These are phyloP conservation scores for Tenthredo scrophulariae DNA, from an alignment of 2,888 invertebrate genomes.

Conservation along the genomic window DNA sequence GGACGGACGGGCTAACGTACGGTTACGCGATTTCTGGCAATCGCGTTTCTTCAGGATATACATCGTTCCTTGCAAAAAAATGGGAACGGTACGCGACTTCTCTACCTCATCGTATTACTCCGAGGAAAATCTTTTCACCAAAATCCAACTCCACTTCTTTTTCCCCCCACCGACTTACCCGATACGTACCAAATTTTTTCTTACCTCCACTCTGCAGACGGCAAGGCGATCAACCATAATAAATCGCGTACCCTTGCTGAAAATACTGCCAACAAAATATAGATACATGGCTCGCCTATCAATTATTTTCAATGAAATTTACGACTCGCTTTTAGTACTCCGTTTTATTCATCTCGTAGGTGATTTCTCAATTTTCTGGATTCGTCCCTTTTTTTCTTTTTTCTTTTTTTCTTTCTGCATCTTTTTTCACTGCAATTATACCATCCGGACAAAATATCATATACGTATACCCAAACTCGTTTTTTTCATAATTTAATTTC, in stretches of 20 bases:
- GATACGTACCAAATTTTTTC: not conserved
- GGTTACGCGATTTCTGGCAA: slow-evolving; percentile 49
- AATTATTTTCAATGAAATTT: slow-evolving; percentile 77
- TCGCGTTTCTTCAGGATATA: slow-evolving; percentile 3
- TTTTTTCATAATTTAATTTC: not conserved
- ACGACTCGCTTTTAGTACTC: slow-evolving; percentile 65
- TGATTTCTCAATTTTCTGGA: not conserved
- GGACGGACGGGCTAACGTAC: not conserved
- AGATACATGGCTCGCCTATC: slow-evolving; percentile 76
- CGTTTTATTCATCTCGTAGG: slow-evolving; percentile 32
- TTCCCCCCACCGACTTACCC: not conserved
- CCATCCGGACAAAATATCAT: not conserved
- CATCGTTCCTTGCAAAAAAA: slow-evolving; percentile 1
- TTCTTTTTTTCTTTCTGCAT: too few relatives aligned
- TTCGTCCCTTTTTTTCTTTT: not conserved
- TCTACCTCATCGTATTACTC: not conserved
- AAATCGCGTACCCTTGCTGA: slow-evolving; percentile 74
- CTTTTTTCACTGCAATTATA: not conserved
- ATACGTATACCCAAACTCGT: not conserved
- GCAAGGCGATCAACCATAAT: slow-evolving; percentile 76
- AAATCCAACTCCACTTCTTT: not conserved
- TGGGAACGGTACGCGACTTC: not conserved
- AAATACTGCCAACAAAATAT: slow-evolving; percentile 76
- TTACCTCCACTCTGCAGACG: slow-evolving; percentile 65
- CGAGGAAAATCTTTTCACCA: slow-evolving; percentile 4